Percentiles rank a stretch among this genome's conserved stretches.
These are phyloP conservation scores for Cotesia glomerata DNA, from an alignment of 1,140 invertebrate species.

Conservation along the genomic window DNA sequence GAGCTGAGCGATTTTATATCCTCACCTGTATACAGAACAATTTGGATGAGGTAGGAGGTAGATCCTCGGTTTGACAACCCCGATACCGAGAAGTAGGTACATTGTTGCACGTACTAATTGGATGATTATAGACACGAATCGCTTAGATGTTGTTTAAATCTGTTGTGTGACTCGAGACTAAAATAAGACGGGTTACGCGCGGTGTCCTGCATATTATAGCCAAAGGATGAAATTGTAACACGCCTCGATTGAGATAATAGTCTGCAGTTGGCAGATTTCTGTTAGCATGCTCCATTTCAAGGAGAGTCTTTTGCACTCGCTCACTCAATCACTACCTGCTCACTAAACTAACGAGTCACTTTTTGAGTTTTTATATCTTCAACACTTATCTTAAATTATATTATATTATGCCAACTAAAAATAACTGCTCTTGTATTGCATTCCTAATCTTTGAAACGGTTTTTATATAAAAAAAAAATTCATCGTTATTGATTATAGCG, in stretches of 20 bases:
- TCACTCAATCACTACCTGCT: not conserved
- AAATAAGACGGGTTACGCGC: conserved; percentile 4
- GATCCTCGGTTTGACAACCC: not conserved
- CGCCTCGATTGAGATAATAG: conserved; percentile 17
- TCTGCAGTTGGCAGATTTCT: not conserved
- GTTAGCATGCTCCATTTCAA: not conserved
- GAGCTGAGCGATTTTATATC: not conserved
- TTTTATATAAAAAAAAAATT: too few relatives aligned
- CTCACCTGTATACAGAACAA: not conserved
- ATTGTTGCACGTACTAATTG: conserved; percentile 13
- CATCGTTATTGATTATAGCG: too few relatives aligned
- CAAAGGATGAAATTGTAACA: conserved; percentile 21
- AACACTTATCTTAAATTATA: too few relatives aligned
- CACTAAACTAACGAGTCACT: not conserved
- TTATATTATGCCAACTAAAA: too few relatives aligned
- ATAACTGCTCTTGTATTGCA: too few relatives aligned
- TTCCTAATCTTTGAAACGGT: too few relatives aligned
- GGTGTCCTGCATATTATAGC: not conserved
- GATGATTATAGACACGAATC: conserved; percentile 16
- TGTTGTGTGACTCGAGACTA: not conserved
- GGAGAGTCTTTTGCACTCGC: not conserved
- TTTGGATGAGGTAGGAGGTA: not conserved
- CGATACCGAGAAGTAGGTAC: conserved; percentile 9
- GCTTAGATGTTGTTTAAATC: not conserved
- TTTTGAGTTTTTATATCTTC: too few relatives aligned